phyloP scores from a whole-genome alignment of 2,888 invertebrate species.

The Opisthograptis luteolata region DNA sequence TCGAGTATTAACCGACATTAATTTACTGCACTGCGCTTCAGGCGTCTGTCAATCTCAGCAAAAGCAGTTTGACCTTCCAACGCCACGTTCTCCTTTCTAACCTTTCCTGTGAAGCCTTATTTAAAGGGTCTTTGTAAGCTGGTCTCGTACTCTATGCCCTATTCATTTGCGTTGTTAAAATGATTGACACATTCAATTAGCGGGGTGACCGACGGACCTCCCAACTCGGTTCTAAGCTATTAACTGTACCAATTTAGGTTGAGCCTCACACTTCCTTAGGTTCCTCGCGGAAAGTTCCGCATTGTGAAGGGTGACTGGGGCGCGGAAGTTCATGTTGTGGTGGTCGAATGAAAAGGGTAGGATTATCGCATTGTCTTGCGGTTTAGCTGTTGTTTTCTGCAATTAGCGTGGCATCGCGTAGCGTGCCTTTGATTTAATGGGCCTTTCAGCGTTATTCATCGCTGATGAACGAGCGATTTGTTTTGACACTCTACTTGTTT shows the following conservation, averaged over 20 bases:
- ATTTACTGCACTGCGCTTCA: slow-evolving; percentile 62
- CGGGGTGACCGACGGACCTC: slow-evolving; percentile 85
- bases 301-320: slow-evolving; percentile 24
- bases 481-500: slow-evolving; percentile 41
- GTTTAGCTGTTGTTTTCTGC: slow-evolving; percentile 79
- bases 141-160: slow-evolving; percentile 69
- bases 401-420: slow-evolving; percentile 67
- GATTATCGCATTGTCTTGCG: slow-evolving; percentile 70
- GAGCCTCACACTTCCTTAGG: slow-evolving; percentile 39
- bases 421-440: slow-evolving; percentile 76
- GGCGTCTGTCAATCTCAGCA: slow-evolving; percentile 64
- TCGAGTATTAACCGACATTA: slow-evolving; percentile 70
- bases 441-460: slow-evolving; percentile 68
- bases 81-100: slow-evolving; percentile 22
- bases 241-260: slow-evolving; percentile 52
- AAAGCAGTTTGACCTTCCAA: slow-evolving; percentile 40
- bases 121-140: slow-evolving; percentile 52
- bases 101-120: slow-evolving; percentile 31
- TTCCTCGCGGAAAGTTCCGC: not conserved
- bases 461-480: slow-evolving; percentile 43
- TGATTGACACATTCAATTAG: slow-evolving; percentile 93
- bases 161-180: slow-evolving; percentile 88
- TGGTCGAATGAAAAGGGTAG: slow-evolving; percentile 57
- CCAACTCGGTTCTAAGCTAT: slow-evolving; percentile 76
- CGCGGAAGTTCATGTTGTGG: slow-evolving; percentile 41